Conservation (phyloP, 1,140 invertebrate species). For the Drosophila lacertosa region DNA sequence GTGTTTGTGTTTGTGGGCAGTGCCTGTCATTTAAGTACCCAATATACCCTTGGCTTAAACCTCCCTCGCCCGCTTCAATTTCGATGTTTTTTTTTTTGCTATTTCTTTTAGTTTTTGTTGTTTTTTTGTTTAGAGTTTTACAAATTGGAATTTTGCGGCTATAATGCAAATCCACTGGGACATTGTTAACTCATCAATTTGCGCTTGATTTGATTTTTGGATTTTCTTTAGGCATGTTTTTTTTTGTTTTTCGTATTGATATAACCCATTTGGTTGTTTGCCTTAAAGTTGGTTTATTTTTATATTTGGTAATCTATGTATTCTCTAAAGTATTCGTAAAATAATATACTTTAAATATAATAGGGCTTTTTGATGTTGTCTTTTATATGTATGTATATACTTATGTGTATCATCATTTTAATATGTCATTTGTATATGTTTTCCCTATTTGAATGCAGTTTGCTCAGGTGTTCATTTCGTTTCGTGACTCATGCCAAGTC, state of each 20-base stretch:
- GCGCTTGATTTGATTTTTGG: constrained; percentile 38
- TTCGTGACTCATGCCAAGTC: constrained; percentile 3
- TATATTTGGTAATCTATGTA: too few species aligned
- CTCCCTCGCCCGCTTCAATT: background rate
- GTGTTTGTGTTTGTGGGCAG: constrained; percentile 12
- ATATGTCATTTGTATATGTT: too few species aligned
- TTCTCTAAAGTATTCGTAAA: too few species aligned
- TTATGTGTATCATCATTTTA: too few species aligned
- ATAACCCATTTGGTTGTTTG: constrained; percentile 2
- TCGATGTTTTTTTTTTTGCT: constrained; percentile 4
- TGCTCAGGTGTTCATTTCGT: background rate
- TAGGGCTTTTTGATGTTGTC: too few species aligned
- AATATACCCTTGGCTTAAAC: background rate
- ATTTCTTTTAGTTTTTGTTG: background rate
- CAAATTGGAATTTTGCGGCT: constrained; percentile 53
- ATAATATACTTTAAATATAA: too few species aligned
- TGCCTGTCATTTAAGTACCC: constrained; percentile 26
- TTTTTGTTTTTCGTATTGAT: background rate
- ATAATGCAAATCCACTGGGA: constrained; percentile 47
- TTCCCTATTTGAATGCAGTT: too few species aligned
- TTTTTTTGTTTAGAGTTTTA: background rate
- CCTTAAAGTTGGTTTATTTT: too few species aligned
- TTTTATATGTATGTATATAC: too few species aligned
- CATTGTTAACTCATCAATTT: constrained; percentile 52
- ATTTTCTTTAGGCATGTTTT: constrained; percentile 9